phyloP scores from a whole-genome alignment of 2,797 vertebrate genomes.

The Sebastes oblongus region DNA sequence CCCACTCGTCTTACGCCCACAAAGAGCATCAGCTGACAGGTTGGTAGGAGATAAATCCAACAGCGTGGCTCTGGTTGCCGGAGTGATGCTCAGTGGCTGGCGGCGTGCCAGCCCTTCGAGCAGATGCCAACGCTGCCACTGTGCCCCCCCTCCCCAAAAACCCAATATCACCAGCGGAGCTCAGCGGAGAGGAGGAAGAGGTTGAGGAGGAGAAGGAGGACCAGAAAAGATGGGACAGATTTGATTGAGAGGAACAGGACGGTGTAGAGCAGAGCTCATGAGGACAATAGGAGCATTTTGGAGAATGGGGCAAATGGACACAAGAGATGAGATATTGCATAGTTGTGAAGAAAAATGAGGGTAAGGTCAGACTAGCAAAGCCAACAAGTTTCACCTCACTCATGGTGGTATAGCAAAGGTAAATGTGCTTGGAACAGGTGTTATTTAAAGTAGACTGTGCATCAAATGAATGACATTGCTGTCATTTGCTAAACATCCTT shows the following conservation, averaged over 20 bases:
- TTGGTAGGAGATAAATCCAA: conserved; percentile 74
- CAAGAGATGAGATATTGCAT: background rate
- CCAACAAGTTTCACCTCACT: background rate
- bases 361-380: background rate
- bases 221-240: conserved; percentile 33
- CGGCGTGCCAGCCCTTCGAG: conserved; percentile 55
- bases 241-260: conserved; percentile 37
- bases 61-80: conserved; percentile 67
- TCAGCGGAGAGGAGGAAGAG: conserved; percentile 35
- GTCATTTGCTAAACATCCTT: background rate
- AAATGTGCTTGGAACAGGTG: background rate
- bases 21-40: conserved; percentile 76
- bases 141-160: conserved; percentile 45
- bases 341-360: background rate
- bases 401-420: background rate
- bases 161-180: conserved; percentile 61
- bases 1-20: conserved; percentile 61
- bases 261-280: conserved; percentile 4
- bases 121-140: conserved; percentile 71
- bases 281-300: conserved; percentile 9
- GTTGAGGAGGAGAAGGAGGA: conserved; percentile 4
- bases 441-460: background rate
- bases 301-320: background rate
- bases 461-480: background rate
- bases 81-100: conserved; percentile 67